These are phyloP conservation scores for Stictonetta naevosa DNA, from an alignment of 2,113 vertebrate genomes.

Conservation along the genomic window DNA sequence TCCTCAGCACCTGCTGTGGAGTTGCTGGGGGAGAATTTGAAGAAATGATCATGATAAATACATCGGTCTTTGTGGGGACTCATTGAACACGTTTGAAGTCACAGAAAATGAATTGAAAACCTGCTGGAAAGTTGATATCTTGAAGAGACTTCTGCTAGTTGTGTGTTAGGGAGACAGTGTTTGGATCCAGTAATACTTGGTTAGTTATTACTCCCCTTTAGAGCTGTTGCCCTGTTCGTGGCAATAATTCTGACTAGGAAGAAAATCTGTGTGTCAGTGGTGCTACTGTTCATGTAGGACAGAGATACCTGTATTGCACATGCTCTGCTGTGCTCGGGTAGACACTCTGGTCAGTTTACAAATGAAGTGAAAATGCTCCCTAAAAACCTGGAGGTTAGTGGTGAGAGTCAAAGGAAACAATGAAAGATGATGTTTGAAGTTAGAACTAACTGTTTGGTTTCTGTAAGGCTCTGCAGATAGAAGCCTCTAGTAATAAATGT, in stretches of 20 bases:
- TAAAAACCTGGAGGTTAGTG: background rate
- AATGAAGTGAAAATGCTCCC: background rate
- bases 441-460: background rate
- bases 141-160: background rate
- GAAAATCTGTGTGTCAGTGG: background rate
- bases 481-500: conserved; percentile 44
- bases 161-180: background rate
- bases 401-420: background rate
- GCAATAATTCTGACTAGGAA: background rate
- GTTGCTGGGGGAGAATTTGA: background rate
- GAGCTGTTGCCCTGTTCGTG: background rate
- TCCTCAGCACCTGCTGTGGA: background rate
- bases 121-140: background rate
- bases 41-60: background rate
- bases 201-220: background rate
- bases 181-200: background rate
- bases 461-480: conserved; percentile 13
- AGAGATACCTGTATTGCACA: background rate
- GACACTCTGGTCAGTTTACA: background rate
- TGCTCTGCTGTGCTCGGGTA: background rate
- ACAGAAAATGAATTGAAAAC: background rate
- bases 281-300: background rate
- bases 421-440: background rate
- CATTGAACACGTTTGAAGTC: background rate
- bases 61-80: background rate